Conservation (phyloP, 2,797 vertebrate species). For the Epinephelus awoara region DNA sequence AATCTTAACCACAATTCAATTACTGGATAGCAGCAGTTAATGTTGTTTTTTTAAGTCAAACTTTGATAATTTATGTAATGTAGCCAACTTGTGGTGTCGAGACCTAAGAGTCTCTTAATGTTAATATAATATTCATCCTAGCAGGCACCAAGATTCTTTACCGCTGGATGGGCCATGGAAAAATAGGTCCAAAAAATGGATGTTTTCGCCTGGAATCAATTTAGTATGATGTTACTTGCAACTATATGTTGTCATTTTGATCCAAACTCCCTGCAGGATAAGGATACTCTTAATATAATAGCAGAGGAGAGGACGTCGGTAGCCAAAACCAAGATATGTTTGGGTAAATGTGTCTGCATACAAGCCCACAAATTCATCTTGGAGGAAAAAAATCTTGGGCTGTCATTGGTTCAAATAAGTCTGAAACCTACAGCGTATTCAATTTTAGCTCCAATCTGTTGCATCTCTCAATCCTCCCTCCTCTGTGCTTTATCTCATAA, state of each 20-base stretch:
- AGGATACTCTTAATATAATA: constrained; percentile 42
- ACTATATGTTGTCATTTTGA: constrained; percentile 57
- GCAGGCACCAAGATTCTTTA: constrained; percentile 62
- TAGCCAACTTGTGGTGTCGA: constrained; percentile 52
- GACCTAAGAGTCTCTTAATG: constrained; percentile 51
- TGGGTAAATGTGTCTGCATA: constrained; percentile 41
- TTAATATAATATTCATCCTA: constrained; percentile 58
- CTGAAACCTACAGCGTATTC: constrained; percentile 13
- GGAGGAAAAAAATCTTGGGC: not conserved
- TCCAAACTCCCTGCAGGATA: constrained; percentile 45
- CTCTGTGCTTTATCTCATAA: not conserved
- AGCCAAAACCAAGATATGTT: constrained; percentile 47
- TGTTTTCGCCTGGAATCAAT: constrained; percentile 60
- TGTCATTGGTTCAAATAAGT: constrained; percentile 11
- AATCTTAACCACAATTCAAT: constrained; percentile 58
- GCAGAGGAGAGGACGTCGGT: constrained; percentile 5
- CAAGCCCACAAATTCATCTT: constrained; percentile 35
- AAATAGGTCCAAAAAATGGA: constrained; percentile 34
- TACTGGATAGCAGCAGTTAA: constrained; percentile 45
- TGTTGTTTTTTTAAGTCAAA: constrained; percentile 54
- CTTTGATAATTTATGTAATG: constrained; percentile 36
- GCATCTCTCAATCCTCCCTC: not conserved
- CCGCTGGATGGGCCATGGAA: constrained; percentile 46
- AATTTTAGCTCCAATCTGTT: not conserved
- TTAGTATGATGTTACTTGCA: constrained; percentile 45